Conservation (phyloP, 1,140 invertebrate genomes). For the Eriocheir sinensis region DNA sequence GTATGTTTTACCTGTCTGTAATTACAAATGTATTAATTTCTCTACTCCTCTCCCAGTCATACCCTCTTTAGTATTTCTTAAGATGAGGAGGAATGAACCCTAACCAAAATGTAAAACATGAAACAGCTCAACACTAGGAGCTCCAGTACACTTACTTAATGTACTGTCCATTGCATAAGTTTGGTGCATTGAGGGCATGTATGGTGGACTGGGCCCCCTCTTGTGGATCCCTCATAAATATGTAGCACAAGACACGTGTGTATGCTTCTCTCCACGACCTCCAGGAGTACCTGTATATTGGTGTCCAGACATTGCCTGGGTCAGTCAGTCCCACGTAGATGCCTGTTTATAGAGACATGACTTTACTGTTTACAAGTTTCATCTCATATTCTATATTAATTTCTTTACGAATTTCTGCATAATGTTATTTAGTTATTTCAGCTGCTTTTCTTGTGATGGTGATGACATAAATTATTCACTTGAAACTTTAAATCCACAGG, state of each 20-base stretch:
- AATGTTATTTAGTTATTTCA: no score
- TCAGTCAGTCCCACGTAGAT: conserved; percentile 30
- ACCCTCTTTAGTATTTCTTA: no score
- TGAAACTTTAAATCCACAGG: no score
- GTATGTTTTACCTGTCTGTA: no score
- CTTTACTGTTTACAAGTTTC: no score
- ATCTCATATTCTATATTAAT: no score
- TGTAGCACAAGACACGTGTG: conserved; percentile 5
- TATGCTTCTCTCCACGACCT: conserved; percentile 31
- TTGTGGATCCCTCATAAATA: conserved; percentile 37
- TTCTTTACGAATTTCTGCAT: no score
- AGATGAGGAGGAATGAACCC: no score
- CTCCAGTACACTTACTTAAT: conserved; percentile 41
- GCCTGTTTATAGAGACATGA: not conserved
- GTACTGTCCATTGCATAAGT: conserved; percentile 37
- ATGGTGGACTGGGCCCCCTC: conserved; percentile 65
- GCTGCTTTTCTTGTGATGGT: no score
- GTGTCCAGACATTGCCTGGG: conserved; percentile 69
- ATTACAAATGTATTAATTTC: not conserved
- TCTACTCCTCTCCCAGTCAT: no score
- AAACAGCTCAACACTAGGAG: not conserved
- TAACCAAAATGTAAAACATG: no score
- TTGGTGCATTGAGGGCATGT: conserved; percentile 55
- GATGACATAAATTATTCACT: no score
- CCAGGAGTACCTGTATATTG: conserved; percentile 60